Evolutionary conservation across 2,113 vertebrate genomes (phyloP).

Genomic region (Leptobrachium leishanense): DNA sequence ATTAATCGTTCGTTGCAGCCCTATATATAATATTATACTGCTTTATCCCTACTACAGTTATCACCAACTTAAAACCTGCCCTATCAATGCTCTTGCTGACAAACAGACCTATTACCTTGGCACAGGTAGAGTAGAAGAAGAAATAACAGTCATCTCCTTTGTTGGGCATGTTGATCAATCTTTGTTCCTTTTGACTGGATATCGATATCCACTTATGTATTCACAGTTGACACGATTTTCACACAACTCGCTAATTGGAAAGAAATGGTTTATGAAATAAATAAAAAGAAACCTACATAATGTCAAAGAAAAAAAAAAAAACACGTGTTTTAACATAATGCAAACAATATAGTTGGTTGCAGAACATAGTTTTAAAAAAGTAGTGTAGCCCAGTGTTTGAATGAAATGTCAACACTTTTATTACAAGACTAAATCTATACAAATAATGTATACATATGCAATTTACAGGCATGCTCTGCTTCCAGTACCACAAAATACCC

Average conservation of each 20-base stretch:
- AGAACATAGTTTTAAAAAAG: no score
- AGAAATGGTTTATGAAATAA: not conserved
- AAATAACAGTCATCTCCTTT: conserved; percentile 96
- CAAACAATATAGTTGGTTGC: no score
- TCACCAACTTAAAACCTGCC: not conserved
- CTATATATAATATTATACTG: no score
- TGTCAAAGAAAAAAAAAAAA: no score
- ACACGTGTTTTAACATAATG: no score
- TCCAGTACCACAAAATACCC: not conserved
- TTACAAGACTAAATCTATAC: no score
- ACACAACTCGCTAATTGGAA: not conserved
- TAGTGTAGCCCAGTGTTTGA: no score
- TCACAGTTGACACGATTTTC: not conserved
- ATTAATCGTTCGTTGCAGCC: no score
- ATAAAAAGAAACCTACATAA: not conserved
- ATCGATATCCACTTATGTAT: not conserved
- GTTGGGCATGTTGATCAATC: conserved; percentile 75
- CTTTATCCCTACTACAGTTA: no score
- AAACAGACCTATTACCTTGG: conserved; percentile 69
- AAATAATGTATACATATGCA: no score
- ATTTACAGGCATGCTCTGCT: no score
- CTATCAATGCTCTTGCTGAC: not conserved
- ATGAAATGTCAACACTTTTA: no score
- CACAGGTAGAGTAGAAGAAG: conserved; percentile 92
- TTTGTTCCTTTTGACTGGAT: conserved; percentile 8